Conservation (phyloP, 2,113 vertebrate species). For the Labeo catla region DNA sequence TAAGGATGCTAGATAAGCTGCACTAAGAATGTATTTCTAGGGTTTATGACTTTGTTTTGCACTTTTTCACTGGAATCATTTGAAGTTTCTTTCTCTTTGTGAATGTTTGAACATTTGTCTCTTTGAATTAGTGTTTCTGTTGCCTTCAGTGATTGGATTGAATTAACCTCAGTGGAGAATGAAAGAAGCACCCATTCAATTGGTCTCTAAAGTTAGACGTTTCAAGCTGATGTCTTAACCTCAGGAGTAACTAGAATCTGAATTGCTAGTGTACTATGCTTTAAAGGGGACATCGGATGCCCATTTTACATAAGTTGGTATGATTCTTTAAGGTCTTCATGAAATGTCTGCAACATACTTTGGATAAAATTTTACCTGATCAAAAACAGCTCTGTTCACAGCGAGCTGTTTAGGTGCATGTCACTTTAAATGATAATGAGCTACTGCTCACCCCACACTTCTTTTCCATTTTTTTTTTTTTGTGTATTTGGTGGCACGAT, state of each 20-base stretch:
- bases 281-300: background rate
- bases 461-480: too few relatives aligned
- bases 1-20: conserved; percentile 46
- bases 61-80: background rate
- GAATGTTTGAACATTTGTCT: conserved; percentile 17
- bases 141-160: background rate
- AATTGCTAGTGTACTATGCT: background rate
- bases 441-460: too few relatives aligned
- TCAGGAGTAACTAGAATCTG: background rate
- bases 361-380: too few relatives aligned
- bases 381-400: too few relatives aligned
- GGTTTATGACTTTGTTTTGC: background rate
- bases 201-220: background rate
- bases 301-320: too few relatives aligned
- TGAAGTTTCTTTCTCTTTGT: background rate
- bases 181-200: background rate
- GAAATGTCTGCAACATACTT: too few relatives aligned
- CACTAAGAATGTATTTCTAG: background rate
- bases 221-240: background rate
- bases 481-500: too few relatives aligned
- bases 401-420: too few relatives aligned
- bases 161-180: background rate
- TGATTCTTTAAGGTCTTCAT: too few relatives aligned
- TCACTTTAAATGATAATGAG: too few relatives aligned
- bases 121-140: background rate